Evolutionary conservation across 2,113 vertebrate genomes (phyloP), one percentile per base, ranked within the genome.

Genomic region (Spheniscus mendiculus): DNA sequence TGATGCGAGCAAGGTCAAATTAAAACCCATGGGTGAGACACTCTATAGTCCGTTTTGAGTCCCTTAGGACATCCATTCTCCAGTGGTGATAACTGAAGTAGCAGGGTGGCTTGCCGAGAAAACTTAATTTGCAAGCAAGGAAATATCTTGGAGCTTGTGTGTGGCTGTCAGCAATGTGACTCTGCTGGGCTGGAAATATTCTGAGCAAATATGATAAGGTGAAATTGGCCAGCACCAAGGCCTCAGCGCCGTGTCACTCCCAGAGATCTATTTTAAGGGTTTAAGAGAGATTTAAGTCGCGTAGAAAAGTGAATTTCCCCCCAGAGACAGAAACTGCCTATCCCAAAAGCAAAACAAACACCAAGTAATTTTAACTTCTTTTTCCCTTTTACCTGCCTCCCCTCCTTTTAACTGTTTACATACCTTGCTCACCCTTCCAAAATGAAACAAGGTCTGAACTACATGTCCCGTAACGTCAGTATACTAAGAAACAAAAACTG

Each of bases 1-100:
- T 50, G 78, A 97, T 83, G 91, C 2, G 4, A 87, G 62, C 58
- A 96, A 96, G 96, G 93, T 94, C 96, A 94, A 83, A 87, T 79
- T 90, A 90, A 96, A 97, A 90, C 84, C 81, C 59, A 58, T 78
- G 87, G 82, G 84, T 90, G 71, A 90, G 62, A 79, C 73, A 77
- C 78, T 47, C 47, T 58, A 38, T 34, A 62, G 93, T 70, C 66
- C 8, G 0, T 70, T 92, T 49, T 15, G 55, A 88, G 38, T 74
- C 97, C 81, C 84, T 83, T 18, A 96, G 76, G 94, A 91, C 71
- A 83, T 22, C 53, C 6, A 0, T 80, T 86, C 82, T 94, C 50
- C 74, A 73, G n/a, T 62, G 42, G 63, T 55, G 49, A 85, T 73
- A 87, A 83, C 70, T 66, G 74, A 87, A 85, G 79, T n/a, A 90